These are phyloP conservation scores for Hippocampus mohnikei DNA, from an alignment of 2,113 vertebrate genomes.

Conservation along the genomic window DNA sequence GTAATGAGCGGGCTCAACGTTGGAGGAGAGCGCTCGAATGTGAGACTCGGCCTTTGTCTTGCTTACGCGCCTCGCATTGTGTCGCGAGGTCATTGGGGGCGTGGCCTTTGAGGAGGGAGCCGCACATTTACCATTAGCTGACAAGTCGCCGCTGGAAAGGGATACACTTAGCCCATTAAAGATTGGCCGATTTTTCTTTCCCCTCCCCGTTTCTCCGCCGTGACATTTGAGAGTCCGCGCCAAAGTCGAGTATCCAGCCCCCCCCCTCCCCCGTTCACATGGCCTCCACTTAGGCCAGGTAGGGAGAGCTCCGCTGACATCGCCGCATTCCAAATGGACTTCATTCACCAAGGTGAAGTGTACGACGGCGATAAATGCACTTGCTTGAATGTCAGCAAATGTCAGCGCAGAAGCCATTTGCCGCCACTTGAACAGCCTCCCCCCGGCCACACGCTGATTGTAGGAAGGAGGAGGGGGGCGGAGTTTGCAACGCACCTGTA, in stretches of 20 bases:
- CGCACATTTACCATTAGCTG: conserved; percentile 92
- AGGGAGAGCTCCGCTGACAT: conserved; percentile 76
- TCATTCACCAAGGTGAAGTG: conserved; percentile 86
- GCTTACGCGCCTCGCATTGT: conserved; percentile 81
- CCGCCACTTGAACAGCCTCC: conserved; percentile 87
- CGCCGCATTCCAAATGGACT: conserved; percentile 90
- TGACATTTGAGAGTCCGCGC: conserved; percentile 96
- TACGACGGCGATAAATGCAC: conserved; percentile 96
- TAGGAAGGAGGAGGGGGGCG: conserved; percentile 49
- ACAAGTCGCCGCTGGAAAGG: conserved; percentile 96
- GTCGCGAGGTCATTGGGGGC: conserved; percentile 91
- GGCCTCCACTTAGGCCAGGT: conserved; percentile 81
- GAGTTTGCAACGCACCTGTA: conserved; percentile 51
- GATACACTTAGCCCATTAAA: conserved; percentile 99
- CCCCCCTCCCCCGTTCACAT: conserved; percentile 75
- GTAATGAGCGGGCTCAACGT: conserved; percentile 53
- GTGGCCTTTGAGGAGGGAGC: conserved; percentile 80
- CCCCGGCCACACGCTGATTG: conserved; percentile 65
- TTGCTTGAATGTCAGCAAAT: conserved; percentile 99
- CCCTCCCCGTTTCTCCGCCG: conserved; percentile 66
- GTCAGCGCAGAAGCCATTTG: conserved; percentile 98
- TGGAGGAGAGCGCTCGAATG: conserved; percentile 31
- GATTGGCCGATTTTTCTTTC: conserved; percentile 71
- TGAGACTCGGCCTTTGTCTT: conserved; percentile 76
- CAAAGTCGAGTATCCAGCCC: conserved; percentile 69